A percentile compares a stretch with the other conserved stretches of the same genome.
Evolutionary conservation across 1,140 invertebrate species (phyloP).

Genomic region (Tyrophagus putrescentiae): DNA sequence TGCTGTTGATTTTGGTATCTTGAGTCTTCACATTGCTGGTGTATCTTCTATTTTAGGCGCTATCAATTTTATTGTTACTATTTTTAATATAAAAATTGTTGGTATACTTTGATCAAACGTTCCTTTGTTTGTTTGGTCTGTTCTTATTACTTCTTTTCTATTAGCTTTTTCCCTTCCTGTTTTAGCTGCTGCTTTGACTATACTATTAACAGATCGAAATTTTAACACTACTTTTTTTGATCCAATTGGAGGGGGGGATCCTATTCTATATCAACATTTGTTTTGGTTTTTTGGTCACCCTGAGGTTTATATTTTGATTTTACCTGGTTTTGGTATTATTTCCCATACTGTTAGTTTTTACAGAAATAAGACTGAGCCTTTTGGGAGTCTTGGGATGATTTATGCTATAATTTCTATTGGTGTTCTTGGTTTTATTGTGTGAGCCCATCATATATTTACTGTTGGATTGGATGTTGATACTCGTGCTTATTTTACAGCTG

Average conservation of each 20-base stretch:
- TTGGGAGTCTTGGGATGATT: conserved; percentile 45
- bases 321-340: conserved; percentile 46
- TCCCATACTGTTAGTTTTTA: conserved; percentile 46
- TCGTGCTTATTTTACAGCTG: conserved; percentile 53
- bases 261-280: conserved; percentile 56
- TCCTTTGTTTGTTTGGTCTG: conserved; percentile 46
- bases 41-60: conserved; percentile 50
- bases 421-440: conserved; percentile 42
- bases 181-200: conserved; percentile 54
- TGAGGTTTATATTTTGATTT: conserved; percentile 55
- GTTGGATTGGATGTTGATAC: conserved; percentile 55
- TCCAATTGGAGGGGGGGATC: conserved; percentile 47
- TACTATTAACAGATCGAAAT: conserved; percentile 52
- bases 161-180: conserved; percentile 50
- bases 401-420: conserved; percentile 45
- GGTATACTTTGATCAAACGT: conserved; percentile 39
- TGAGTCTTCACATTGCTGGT: conserved; percentile 48
- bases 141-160: conserved; percentile 49
- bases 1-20: conserved; percentile 51
- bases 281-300: conserved; percentile 65
- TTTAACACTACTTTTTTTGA: conserved; percentile 54
- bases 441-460: conserved; percentile 55
- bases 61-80: conserved; percentile 45
- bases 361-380: conserved; percentile 44
- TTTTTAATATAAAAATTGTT: conserved; percentile 33